These are phyloP conservation scores for Pemphigus obesinymphae DNA, from an alignment of 1,140 invertebrate species.

Conservation along the genomic window DNA sequence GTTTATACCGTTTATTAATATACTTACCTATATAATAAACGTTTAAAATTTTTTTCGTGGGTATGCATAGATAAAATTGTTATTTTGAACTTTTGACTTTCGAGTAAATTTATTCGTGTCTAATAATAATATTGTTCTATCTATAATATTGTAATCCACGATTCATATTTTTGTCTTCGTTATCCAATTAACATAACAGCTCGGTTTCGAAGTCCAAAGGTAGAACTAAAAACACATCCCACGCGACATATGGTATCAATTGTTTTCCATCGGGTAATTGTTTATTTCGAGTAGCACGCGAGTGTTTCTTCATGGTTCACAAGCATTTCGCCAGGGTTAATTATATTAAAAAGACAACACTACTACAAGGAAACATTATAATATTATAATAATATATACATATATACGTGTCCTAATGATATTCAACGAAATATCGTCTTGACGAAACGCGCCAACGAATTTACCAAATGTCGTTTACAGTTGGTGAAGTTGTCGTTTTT, in stretches of 20 bases:
- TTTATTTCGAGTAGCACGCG: constrained; percentile 6
- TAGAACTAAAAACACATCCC: not conserved
- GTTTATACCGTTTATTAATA: no score
- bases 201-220: not conserved
- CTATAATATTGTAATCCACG: no score
- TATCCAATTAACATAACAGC: not conserved
- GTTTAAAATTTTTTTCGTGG: no score
- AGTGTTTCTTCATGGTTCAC: constrained; percentile 18
- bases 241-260: constrained; percentile 13
- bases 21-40: no score
- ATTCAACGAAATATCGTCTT: constrained; percentile 12
- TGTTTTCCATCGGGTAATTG: constrained; percentile 17
- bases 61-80: no score
- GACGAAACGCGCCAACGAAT: constrained; percentile 4
- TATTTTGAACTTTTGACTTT: no score
- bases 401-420: not conserved
- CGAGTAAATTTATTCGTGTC: no score
- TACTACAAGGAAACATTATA: not conserved
- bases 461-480: constrained; percentile 37
- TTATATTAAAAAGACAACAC: constrained; percentile 20
- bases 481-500: constrained; percentile 15
- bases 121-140: no score
- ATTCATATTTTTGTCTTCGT: not conserved
- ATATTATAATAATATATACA: not conserved
- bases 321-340: constrained; percentile 8